Evolutionary conservation across 30 jellyfish, hydroid and myxozoan species (phyloP).

Genomic region (Hydractinia echinata): DNA sequence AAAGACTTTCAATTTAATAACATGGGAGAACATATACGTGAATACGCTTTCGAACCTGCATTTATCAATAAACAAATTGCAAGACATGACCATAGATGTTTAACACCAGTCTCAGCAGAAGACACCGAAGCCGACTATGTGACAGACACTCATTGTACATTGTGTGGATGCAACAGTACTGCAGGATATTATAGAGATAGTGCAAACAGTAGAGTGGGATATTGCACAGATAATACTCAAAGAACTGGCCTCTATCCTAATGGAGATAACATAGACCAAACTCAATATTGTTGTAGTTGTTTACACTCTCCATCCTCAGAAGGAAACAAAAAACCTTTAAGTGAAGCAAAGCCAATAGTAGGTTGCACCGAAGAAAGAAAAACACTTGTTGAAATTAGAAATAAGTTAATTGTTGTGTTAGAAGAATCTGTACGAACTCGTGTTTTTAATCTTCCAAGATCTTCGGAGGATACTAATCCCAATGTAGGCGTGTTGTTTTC

Average conservation of each 20-base stretch:
- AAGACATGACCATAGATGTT: constrained; percentile 7
- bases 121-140: no score
- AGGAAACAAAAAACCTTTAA: no score
- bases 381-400: not conserved
- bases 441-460: constrained; percentile 63
- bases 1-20: not conserved
- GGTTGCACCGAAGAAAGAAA: not conserved
- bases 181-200: no score
- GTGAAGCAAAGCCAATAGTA: not conserved
- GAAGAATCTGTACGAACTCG: constrained; percentile 61
- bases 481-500: constrained; percentile 80
- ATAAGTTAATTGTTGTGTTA: constrained; percentile 20
- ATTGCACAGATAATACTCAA: no score
- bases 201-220: no score
- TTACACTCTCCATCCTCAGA: no score
- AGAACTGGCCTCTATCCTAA: no score
- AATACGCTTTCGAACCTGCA: not conserved
- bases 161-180: no score
- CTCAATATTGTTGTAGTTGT: no score
- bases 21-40: not conserved
- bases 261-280: no score
- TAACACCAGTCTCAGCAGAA: not conserved
- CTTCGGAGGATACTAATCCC: not conserved
- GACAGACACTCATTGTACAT: no score
- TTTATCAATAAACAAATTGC: not conserved